Percentiles rank a stretch among this genome's conserved stretches.
These are phyloP conservation scores for Forbesichthys papilliferus DNA, from an alignment of 2,113 vertebrate genomes.

Conservation along the genomic window DNA sequence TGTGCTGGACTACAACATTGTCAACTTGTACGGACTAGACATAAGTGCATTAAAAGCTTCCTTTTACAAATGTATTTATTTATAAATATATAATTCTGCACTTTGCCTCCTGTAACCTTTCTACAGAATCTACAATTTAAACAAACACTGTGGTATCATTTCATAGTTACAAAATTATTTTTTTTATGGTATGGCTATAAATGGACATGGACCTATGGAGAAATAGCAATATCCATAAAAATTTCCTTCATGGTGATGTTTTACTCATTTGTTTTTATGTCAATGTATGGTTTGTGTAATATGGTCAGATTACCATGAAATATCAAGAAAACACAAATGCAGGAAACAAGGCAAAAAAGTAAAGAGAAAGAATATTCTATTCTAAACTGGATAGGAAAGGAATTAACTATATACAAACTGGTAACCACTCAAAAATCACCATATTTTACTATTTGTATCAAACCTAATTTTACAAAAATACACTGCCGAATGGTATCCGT, in stretches of 20 bases:
- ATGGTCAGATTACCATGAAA: slow-evolving; percentile 48
- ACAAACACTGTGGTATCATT: slow-evolving; percentile 71
- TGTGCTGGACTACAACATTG: slow-evolving; percentile 15
- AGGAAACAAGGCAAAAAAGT: slow-evolving; percentile 42
- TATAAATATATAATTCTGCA: slow-evolving; percentile 2
- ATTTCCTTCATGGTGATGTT: slow-evolving; percentile 76
- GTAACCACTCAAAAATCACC: neutral
- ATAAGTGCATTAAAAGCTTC: slow-evolving; percentile 59
- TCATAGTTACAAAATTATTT: slow-evolving; percentile 79
- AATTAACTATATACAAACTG: slow-evolving; percentile 56
- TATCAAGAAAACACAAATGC: slow-evolving; percentile 34
- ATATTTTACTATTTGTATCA: neutral
- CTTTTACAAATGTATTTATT: slow-evolving; percentile 29
- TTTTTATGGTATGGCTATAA: slow-evolving; percentile 70
- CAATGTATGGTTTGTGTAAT: slow-evolving; percentile 53
- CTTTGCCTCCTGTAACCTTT: slow-evolving; percentile 1
- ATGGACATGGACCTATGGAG: slow-evolving; percentile 60
- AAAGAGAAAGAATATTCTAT: slow-evolving; percentile 6
- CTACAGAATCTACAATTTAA: slow-evolving; percentile 40
- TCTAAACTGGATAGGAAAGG: slow-evolving; percentile 2
- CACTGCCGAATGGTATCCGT: too few relatives aligned
- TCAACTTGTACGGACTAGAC: slow-evolving; percentile 38
- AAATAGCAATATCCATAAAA: slow-evolving; percentile 61
- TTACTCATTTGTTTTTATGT: slow-evolving; percentile 62
- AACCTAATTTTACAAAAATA: too few relatives aligned